A percentile compares a stretch with the other conserved stretches of the same genome.
Conservation (phyloP, 2,113 vertebrate genomes). For the Tragelaphus strepsiceros region DNA sequence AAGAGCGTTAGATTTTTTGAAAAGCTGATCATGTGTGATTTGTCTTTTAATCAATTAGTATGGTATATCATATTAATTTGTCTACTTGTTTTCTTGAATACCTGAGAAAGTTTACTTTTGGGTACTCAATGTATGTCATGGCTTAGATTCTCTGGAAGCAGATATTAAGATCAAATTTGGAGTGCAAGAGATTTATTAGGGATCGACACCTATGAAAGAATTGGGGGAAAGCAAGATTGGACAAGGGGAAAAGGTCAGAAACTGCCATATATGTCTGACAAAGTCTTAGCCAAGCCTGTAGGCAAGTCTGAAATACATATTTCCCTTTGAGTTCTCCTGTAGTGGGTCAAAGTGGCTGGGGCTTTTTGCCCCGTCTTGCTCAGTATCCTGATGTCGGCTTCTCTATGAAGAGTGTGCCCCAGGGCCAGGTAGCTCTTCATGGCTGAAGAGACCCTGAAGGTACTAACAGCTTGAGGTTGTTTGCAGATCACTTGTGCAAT, state of each 20-base stretch:
- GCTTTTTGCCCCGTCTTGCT: not conserved
- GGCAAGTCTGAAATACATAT: not conserved
- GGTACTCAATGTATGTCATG: not conserved
- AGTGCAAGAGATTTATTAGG: not conserved
- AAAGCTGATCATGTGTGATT: not conserved
- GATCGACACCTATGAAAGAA: not conserved
- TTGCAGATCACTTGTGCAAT: not conserved
- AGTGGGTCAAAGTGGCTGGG: not conserved
- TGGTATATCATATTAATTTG: not conserved
- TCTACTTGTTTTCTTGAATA: not conserved
- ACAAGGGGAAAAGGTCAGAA: not conserved
- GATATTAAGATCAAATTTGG: not conserved
- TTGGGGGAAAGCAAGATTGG: not conserved
- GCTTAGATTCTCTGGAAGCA: not conserved
- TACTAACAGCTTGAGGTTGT: not conserved
- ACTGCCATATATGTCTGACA: not conserved
- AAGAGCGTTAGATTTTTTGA: not conserved
- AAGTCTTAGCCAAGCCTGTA: not conserved
- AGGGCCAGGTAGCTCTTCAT: not conserved
- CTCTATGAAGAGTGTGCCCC: not conserved
- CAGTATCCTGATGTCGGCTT: not conserved
- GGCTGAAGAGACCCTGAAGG: not conserved
- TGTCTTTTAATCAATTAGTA: conserved; percentile 14
- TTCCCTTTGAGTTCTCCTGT: not conserved
- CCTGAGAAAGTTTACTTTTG: not conserved